Evolutionary conservation across 2,888 invertebrate species (phyloP), one percentile per base, ranked within the genome.

Genomic region (Beris morrisii): DNA sequence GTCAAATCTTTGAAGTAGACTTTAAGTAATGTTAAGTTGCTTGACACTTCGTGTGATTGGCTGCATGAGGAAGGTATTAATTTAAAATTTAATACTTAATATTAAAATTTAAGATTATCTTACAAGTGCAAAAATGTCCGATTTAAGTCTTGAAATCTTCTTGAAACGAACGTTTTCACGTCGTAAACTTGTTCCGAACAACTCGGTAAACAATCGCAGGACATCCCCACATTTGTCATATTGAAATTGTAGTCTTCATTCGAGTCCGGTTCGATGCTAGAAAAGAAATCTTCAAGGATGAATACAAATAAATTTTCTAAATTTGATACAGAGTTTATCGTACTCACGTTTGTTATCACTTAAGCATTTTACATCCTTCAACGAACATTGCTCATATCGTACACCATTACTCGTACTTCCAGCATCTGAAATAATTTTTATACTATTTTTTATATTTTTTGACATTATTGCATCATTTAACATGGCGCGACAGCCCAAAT

Each of bases 1-100:
- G 83, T 82, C 7, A 78, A 79, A 30, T 83, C 82, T 11, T 74
- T 73, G 53, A 77, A 78, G 55, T 73, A 76, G 15, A 77, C 73
- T 66, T 74, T 71, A 11, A 77, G 65, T 9, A 74, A 69, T 1
- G 77, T 74, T 7, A 72, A 64, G 48, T 75, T 73, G 4, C 22
- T 32, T 12, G 48, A 48, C 1, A 48, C 13, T 11, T 48, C 13
- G 5, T 22, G 48, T 12, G 22, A 45, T 45, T 11, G 11, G n/a
- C n/a, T 45, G 11, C 2, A 45, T 45, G 22, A 22, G 3, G 22
- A 22, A 7, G 4, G 2, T 1, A 38, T 9, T 38, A 52, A 48
- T 15, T 15, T 5, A 52, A n/a, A 15, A 13, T 13, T 31, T 12
- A 30, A 53, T 28, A 44, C 13, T 22, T 12, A 22, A 43, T 22